Base-by-base conservation (phyloP, 2,113 vertebrate genomes). In the Glareola pratincola region DNA sequence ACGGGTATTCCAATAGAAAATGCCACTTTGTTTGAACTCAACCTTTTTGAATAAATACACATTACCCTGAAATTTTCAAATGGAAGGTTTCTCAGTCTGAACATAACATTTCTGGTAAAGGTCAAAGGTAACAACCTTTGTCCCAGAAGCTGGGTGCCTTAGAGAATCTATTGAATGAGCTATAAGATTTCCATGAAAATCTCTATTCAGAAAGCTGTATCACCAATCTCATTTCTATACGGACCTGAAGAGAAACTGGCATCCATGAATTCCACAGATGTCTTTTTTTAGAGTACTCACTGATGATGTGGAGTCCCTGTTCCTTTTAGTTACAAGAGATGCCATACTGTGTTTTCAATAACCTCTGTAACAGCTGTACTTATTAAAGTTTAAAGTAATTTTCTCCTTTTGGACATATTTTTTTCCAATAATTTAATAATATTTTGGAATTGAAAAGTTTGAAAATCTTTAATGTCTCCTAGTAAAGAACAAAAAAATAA, bases 281-380 rank as follows among this genome's bases (percentile, higher is more conserved):
- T 36, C 24, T 76, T 54, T 79, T 20, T 43, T 76, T 45, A 68
- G 16, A 73, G 8, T 24, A 19, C 3, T 80, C 21, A 30, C 5
- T 0, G 0, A 63, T 37, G 34, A 23, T 14, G 8, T 84, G 27
- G 15, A 29, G 6, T 2, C 13, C 18, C 37, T 72, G 23, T 59
- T 63, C 41, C 13, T 72, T 8, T 20, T 37, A 75, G 4, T 67
- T 41, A 24, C 8, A 36, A 73, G 39, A 80, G 19, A 24, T 21
- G 7, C 1, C 4, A 4, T 57, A 41, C 21, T 54, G 21, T 56
- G 16, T 71, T 91, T 84, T 69, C 36, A 12, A 60, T n/a, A 51
- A 13, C 9, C 3, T 69, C 12, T 41, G 22, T 26, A 50, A 77
- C 51, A 63, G 12, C 14, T 24, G 11, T 19, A 64, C 2, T 3